These are phyloP conservation scores for Dasysyrphus tricinctus DNA, from an alignment of 2,888 invertebrate genomes.

Conservation along the genomic window DNA sequence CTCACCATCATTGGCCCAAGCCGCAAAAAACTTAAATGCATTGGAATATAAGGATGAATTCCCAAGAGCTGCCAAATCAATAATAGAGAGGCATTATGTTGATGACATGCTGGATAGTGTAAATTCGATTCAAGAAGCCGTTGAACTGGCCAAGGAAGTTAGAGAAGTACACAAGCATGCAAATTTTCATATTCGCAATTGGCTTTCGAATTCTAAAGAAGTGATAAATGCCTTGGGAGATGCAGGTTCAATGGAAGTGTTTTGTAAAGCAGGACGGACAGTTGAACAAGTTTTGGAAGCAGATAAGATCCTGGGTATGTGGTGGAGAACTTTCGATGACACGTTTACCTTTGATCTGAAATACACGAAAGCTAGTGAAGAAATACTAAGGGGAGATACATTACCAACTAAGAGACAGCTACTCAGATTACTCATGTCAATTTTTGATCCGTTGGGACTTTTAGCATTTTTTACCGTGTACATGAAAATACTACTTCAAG, in stretches of 20 bases:
- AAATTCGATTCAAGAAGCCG: too few relatives aligned
- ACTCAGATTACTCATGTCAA: conserved; percentile 67
- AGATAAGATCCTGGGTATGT: conserved; percentile 64
- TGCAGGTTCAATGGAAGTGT: too few relatives aligned
- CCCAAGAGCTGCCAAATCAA: conserved; percentile 62
- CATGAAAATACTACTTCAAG: conserved; percentile 63
- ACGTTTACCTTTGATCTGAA: conserved; percentile 54
- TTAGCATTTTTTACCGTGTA: conserved; percentile 32
- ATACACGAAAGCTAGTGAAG: conserved; percentile 52
- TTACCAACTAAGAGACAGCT: conserved; percentile 69
- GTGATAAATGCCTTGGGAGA: too few relatives aligned
- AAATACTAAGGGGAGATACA: conserved; percentile 36
- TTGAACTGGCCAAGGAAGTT: too few relatives aligned
- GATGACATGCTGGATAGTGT: conserved; percentile 72
- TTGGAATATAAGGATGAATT: conserved; percentile 49
- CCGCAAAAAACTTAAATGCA: conserved; percentile 73
- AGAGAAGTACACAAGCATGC: too few relatives aligned
- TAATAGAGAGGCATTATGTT: conserved; percentile 57
- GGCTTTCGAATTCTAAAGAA: too few relatives aligned
- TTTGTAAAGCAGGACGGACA: conserved; percentile 74
- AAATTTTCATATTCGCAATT: too few relatives aligned
- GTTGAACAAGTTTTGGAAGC: conserved; percentile 54
- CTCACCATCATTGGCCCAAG: conserved; percentile 73
- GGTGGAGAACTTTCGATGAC: conserved; percentile 60
- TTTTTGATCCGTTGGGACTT: too few relatives aligned